Evolutionary conservation across 2,797 vertebrate species (phyloP).

Genomic region (Netta rufina): DNA sequence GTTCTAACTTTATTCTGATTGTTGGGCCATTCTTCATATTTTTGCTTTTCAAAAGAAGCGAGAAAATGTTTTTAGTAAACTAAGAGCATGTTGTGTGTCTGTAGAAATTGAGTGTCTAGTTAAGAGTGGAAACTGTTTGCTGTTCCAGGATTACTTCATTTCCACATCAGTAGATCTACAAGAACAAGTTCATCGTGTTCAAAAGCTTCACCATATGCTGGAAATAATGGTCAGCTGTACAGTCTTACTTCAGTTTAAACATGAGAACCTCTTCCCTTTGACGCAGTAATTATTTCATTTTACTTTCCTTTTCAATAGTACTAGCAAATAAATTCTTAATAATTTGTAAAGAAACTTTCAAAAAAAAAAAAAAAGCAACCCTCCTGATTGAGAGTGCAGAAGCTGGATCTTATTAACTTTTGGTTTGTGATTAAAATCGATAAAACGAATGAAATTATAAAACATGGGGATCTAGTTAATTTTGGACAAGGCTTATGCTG

Average conservation of each 20-base stretch:
- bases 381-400: neutral
- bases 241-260: constrained; percentile 88
- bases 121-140: neutral
- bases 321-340: neutral
- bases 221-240: constrained; percentile 90
- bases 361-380: neutral
- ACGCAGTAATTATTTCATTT: constrained; percentile 85
- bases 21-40: neutral
- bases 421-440: neutral
- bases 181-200: constrained; percentile 89
- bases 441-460: neutral
- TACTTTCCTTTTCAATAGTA: neutral
- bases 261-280: constrained; percentile 90
- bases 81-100: neutral
- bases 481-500: neutral
- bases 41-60: neutral
- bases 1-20: neutral
- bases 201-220: constrained; percentile 95
- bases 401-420: neutral
- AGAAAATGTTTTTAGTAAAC: neutral
- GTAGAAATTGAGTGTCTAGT: neutral
- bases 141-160: constrained; percentile 88
- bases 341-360: neutral
- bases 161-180: constrained; percentile 86
- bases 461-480: neutral